Conservation (phyloP, 2,113 vertebrate genomes). For the Lanius collurio region DNA sequence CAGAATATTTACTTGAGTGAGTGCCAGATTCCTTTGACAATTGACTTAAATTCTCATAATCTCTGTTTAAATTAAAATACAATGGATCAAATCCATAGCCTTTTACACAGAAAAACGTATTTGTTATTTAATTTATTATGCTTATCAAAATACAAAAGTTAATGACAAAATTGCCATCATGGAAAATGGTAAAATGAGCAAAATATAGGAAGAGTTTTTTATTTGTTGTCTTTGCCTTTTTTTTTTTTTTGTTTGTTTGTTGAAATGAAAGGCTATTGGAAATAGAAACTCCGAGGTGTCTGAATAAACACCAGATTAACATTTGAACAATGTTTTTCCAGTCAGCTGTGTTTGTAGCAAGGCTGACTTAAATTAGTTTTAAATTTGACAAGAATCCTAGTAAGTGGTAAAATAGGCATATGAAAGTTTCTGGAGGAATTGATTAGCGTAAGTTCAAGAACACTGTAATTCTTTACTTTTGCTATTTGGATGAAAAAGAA, state of each 20-base stretch:
- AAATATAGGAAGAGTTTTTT: not conserved
- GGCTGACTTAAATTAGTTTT: constrained; percentile 50
- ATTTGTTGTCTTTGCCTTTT: not conserved
- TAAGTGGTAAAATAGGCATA: constrained; percentile 21
- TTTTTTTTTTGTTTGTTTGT: not conserved
- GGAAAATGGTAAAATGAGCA: not conserved
- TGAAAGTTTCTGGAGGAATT: constrained; percentile 21
- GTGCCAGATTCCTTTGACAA: not conserved
- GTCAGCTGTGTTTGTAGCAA: constrained; percentile 28
- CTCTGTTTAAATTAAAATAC: not conserved
- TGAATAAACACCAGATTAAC: constrained; percentile 63
- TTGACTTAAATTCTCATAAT: constrained; percentile 19
- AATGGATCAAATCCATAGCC: not conserved
- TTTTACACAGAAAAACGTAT: not conserved
- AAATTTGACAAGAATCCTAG: constrained; percentile 52
- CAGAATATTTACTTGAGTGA: not conserved
- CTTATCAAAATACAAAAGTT: not conserved
- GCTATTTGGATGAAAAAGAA: not conserved
- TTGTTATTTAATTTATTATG: not conserved
- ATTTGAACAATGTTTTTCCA: constrained; percentile 58
- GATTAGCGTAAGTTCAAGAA: constrained; percentile 33
- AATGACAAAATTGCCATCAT: not conserved
- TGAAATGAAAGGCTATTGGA: constrained; percentile 25
- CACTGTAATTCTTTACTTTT: not conserved
- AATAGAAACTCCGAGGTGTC: not conserved